Conservation (phyloP, 2,888 invertebrate species). For the Oegoconia quadripuncta region DNA sequence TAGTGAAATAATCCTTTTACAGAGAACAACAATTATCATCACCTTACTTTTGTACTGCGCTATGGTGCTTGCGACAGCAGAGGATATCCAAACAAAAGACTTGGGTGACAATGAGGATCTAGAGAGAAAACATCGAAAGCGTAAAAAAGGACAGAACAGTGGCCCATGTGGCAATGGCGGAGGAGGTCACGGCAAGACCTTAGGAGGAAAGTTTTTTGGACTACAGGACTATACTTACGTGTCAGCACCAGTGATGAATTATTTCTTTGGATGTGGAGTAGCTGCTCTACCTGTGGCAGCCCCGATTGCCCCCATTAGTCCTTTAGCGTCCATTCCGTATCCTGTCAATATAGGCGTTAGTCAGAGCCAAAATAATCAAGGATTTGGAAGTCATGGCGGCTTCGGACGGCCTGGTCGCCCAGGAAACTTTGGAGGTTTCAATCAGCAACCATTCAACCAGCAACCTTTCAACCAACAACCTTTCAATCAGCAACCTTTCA, state of each 20-base stretch:
- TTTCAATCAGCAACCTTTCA: constrained; percentile 7
- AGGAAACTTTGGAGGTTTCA: constrained; percentile 16
- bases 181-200: constrained; percentile 1
- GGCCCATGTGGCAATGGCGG: constrained; percentile 30
- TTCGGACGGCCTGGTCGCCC: constrained; percentile 24
- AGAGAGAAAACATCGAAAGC: constrained; percentile 50
- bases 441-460: constrained; percentile 11
- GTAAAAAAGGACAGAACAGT: constrained; percentile 47
- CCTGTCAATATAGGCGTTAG: constrained; percentile 28
- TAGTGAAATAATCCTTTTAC: constrained; percentile 13
- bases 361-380: constrained; percentile 30
- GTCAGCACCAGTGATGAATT: constrained; percentile 65
- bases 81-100: constrained; percentile 41
- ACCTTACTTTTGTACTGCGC: constrained; percentile 38
- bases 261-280: constrained; percentile 59
- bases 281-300: constrained; percentile 25
- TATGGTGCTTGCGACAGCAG: constrained; percentile 29
- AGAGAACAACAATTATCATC: constrained; percentile 41
- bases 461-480: constrained; percentile 6
- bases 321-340: constrained; percentile 24
- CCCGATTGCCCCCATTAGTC: constrained; percentile 20
- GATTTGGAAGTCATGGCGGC: constrained; percentile 26
- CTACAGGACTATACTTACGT: constrained; percentile 57
- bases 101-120: constrained; percentile 47
- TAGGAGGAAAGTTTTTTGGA: constrained; percentile 44